Evolutionary conservation across 2,888 invertebrate genomes (phyloP).

Genomic region (Stenolophus ochropezus): DNA sequence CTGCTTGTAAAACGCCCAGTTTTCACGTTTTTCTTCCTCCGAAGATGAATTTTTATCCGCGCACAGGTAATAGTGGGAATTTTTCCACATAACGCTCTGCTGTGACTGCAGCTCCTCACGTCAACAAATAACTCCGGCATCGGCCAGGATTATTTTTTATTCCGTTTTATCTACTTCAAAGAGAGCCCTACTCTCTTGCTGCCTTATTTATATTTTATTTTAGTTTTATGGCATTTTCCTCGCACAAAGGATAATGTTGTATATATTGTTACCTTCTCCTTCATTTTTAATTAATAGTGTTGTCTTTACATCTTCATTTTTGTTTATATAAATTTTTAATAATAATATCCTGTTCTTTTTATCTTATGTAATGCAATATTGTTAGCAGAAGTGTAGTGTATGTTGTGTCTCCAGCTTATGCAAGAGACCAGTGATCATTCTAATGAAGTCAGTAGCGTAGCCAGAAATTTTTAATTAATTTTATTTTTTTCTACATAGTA

Average conservation of each 20-base stretch:
- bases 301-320: too few relatives aligned
- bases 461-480: too few relatives aligned
- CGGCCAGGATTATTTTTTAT: not conserved
- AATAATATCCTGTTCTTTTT: too few relatives aligned
- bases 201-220: not conserved
- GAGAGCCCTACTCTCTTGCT: not conserved
- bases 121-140: not conserved
- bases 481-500: too few relatives aligned
- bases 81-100: constrained; percentile 19
- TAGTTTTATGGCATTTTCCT: not conserved
- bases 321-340: too few relatives aligned
- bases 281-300: too few relatives aligned
- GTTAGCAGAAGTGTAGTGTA: too few relatives aligned
- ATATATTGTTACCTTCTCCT: too few relatives aligned
- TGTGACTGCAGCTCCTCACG: not conserved
- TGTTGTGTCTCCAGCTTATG: too few relatives aligned
- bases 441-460: too few relatives aligned
- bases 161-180: not conserved
- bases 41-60: constrained; percentile 36
- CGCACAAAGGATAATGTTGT: not conserved
- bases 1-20: constrained; percentile 31
- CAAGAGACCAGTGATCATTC: too few relatives aligned
- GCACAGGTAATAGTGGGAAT: constrained; percentile 25
- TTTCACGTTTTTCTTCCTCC: constrained; percentile 7
- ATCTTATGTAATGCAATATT: too few relatives aligned